phyloP scores from a whole-genome alignment of 2,888 invertebrate genomes.

The Patella depressa region DNA sequence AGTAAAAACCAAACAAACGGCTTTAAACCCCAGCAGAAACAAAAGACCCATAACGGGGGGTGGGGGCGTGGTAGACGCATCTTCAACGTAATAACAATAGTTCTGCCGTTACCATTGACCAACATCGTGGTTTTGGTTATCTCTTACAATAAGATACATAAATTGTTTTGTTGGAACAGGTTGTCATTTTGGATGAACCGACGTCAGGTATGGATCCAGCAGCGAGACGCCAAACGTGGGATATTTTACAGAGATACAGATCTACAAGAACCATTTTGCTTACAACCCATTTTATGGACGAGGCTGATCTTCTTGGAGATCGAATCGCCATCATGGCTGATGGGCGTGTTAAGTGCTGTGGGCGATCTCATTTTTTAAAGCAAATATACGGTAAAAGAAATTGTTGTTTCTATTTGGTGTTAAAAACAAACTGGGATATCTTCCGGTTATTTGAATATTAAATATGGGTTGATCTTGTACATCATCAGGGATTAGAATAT shows the following conservation, averaged over 20 bases:
- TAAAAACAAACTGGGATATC: too few species aligned
- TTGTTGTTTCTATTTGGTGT: too few species aligned
- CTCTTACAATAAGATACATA: background rate
- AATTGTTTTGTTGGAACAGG: conserved; percentile 37
- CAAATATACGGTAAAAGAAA: conserved; percentile 79
- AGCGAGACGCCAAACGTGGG: conserved; percentile 78
- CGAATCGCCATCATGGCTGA: conserved; percentile 88
- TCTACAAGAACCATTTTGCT: conserved; percentile 82
- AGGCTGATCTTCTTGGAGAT: conserved; percentile 88
- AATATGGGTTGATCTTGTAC: background rate
- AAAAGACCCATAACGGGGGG: too few species aligned
- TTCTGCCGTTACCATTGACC: too few species aligned
- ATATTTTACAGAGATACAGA: conserved; percentile 77
- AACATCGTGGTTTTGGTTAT: too few species aligned
- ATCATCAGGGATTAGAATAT: background rate
- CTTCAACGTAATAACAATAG: too few species aligned
- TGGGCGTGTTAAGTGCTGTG: conserved; percentile 84
- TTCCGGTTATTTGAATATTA: background rate
- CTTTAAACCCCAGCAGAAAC: too few species aligned
- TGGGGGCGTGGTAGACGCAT: too few species aligned
- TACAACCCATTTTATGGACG: conserved; percentile 87
- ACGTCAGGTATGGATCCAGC: conserved; percentile 75
- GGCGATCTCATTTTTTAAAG: conserved; percentile 81
- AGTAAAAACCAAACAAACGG: too few species aligned
- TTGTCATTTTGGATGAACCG: conserved; percentile 74